A percentile compares a stretch with the other conserved stretches of the same genome.
Conservation (phyloP, 2,797 vertebrate genomes). For the Oreochromis grahami region DNA sequence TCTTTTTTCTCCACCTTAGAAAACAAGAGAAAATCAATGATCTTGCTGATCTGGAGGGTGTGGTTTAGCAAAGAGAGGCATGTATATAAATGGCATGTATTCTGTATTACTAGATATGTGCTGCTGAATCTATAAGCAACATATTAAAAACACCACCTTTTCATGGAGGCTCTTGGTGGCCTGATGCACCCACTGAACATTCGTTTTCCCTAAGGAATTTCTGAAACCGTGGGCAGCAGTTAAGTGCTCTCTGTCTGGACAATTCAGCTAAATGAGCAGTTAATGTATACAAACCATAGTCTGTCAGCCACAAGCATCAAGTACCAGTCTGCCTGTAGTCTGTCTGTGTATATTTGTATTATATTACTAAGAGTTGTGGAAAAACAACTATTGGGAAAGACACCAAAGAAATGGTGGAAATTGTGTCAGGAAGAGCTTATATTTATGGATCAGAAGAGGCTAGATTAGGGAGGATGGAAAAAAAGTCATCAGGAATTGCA, state of each 20-base stretch:
- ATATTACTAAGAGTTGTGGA: not conserved
- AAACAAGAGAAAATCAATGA: constrained; percentile 57
- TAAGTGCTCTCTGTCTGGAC: constrained; percentile 13
- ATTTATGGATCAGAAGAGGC: not conserved
- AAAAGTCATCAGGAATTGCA: not conserved
- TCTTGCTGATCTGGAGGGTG: constrained; percentile 3
- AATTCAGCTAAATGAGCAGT: constrained; percentile 17
- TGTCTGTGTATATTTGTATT: not conserved
- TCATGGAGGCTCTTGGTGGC: not conserved
- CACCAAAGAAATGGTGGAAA: not conserved
- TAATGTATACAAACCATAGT: not conserved
- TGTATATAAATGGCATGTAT: not conserved
- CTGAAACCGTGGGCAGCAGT: not conserved
- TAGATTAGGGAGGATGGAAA: not conserved
- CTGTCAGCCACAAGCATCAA: not conserved
- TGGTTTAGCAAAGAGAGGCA: not conserved
- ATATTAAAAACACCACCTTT: not conserved
- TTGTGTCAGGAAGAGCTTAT: not conserved
- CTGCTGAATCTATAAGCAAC: not conserved
- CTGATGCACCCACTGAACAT: not conserved
- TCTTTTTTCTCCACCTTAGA: constrained; percentile 30
- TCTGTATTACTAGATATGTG: not conserved
- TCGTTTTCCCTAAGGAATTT: not conserved
- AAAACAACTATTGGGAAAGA: not conserved
- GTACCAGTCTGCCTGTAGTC: not conserved